Conservation (phyloP, 2,888 invertebrate genomes). For the Schizotus pectinicornis region DNA sequence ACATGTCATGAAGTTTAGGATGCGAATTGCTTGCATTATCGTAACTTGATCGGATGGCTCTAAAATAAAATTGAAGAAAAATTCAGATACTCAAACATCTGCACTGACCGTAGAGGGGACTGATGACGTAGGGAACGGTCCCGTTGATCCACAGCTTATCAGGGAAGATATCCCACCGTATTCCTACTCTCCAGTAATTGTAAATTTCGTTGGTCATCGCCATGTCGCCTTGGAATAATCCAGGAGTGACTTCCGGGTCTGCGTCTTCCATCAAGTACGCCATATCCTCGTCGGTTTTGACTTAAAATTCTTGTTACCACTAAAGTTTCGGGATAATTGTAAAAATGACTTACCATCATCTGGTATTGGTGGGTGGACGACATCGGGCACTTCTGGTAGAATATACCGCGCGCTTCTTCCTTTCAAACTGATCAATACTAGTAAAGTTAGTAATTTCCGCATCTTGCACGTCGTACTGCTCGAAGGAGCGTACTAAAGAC, state of each 20-base stretch:
- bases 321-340: neutral
- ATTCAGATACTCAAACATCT: conserved; percentile 6
- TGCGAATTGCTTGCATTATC: conserved; percentile 66
- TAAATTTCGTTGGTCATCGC: conserved; percentile 68
- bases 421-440: conserved; percentile 1
- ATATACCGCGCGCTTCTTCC: conserved; percentile 40
- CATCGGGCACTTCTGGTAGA: conserved; percentile 57
- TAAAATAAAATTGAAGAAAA: neutral
- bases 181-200: conserved; percentile 66
- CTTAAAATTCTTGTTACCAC: conserved; percentile 3
- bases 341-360: conserved; percentile 54
- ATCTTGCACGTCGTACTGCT: conserved; percentile 7
- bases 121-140: conserved; percentile 71
- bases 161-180: conserved; percentile 70
- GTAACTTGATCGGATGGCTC: conserved; percentile 65
- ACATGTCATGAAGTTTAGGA: conserved; percentile 70
- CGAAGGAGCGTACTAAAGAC: conserved; percentile 15
- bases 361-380: conserved; percentile 59
- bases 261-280: conserved; percentile 47
- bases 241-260: conserved; percentile 71
- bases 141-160: conserved; percentile 69
- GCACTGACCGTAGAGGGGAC: conserved; percentile 64
- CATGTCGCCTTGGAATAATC: conserved; percentile 73
- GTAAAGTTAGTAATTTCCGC: conserved; percentile 7
- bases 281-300: conserved; percentile 22